Evolutionary conservation across 2,797 vertebrate species (phyloP).

Genomic region (Petrocephalus sullivani): DNA sequence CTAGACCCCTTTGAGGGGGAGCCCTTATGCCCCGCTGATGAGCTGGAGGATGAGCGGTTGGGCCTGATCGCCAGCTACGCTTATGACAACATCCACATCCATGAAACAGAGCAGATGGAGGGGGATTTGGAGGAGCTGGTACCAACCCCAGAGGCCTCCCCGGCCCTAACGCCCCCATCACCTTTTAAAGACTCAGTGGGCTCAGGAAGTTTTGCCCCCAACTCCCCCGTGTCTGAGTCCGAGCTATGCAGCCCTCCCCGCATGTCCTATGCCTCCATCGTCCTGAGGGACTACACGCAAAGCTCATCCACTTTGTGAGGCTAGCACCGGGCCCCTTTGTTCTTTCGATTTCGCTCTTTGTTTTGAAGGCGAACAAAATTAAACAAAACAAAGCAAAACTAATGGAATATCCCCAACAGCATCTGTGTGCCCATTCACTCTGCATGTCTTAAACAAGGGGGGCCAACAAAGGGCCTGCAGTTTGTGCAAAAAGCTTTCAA

Average conservation of each 20-base stretch:
- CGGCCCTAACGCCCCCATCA: slow-evolving; percentile 85
- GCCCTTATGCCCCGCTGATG: slow-evolving; percentile 48
- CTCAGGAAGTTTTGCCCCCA: slow-evolving; percentile 74
- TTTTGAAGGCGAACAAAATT: slow-evolving; percentile 30
- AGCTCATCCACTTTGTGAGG: slow-evolving; percentile 95
- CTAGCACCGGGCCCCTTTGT: slow-evolving; percentile 20
- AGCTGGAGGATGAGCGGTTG: slow-evolving; percentile 70
- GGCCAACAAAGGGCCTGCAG: slow-evolving; percentile 41
- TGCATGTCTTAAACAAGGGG: slow-evolving; percentile 37
- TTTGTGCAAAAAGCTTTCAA: slow-evolving; percentile 45
- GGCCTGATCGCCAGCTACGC: slow-evolving; percentile 84
- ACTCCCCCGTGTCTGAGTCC: slow-evolving; percentile 74
- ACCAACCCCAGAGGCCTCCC: slow-evolving; percentile 74
- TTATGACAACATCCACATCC: slow-evolving; percentile 73
- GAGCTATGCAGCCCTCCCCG: slow-evolving; percentile 73
- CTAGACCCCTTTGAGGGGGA: slow-evolving; percentile 55
- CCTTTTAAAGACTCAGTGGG: slow-evolving; percentile 92
- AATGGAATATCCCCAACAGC: slow-evolving; percentile 35
- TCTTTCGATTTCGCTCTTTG: slow-evolving; percentile 43
- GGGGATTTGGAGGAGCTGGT: slow-evolving; percentile 56
- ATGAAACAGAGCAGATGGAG: slow-evolving; percentile 49
- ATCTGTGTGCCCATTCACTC: slow-evolving; percentile 39
- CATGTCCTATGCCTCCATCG: slow-evolving; percentile 74
- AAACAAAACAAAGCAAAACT: slow-evolving; percentile 32
- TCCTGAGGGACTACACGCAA: slow-evolving; percentile 85